Evolutionary conservation across 1,140 invertebrate genomes (phyloP).

Genomic region (Coboldia fuscipes): DNA sequence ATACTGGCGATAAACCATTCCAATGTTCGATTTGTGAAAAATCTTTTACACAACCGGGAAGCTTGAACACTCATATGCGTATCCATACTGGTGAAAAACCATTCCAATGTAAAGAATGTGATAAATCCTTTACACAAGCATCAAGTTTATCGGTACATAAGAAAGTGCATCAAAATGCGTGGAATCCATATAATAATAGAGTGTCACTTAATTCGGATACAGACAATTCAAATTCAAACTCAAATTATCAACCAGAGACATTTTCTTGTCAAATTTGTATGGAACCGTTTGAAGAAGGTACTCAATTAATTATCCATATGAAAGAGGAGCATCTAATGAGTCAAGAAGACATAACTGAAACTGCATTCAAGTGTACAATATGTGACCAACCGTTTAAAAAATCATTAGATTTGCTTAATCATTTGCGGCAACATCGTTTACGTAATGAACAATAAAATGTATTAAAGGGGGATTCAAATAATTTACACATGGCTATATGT

Average conservation of each 20-base stretch:
- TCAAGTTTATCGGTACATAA: slow-evolving; percentile 36
- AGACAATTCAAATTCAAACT: slow-evolving; percentile 13
- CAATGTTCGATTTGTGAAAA: slow-evolving; percentile 42
- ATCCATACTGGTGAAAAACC: slow-evolving; percentile 34
- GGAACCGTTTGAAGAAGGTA: not conserved
- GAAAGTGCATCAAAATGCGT: slow-evolving; percentile 34
- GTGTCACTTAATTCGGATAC: too few species aligned
- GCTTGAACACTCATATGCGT: slow-evolving; percentile 53
- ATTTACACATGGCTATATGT: too few species aligned
- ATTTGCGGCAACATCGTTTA: too few species aligned
- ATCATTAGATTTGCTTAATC: too few species aligned
- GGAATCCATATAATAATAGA: too few species aligned
- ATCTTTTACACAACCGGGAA: slow-evolving; percentile 41
- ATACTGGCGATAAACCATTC: slow-evolving; percentile 29
- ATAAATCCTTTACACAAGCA: slow-evolving; percentile 34
- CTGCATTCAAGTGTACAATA: too few species aligned
- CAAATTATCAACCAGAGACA: slow-evolving; percentile 11
- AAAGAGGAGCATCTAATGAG: not conserved
- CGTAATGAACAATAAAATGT: too few species aligned
- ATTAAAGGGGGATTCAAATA: too few species aligned
- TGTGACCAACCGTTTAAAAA: too few species aligned
- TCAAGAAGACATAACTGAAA: not conserved
- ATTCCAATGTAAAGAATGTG: slow-evolving; percentile 32
- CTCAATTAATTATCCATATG: not conserved
- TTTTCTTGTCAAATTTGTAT: not conserved